A percentile compares a stretch with the other conserved stretches of the same genome.
phyloP scores from a whole-genome alignment of 2,113 vertebrate genomes.

The Hyla sarda region DNA sequence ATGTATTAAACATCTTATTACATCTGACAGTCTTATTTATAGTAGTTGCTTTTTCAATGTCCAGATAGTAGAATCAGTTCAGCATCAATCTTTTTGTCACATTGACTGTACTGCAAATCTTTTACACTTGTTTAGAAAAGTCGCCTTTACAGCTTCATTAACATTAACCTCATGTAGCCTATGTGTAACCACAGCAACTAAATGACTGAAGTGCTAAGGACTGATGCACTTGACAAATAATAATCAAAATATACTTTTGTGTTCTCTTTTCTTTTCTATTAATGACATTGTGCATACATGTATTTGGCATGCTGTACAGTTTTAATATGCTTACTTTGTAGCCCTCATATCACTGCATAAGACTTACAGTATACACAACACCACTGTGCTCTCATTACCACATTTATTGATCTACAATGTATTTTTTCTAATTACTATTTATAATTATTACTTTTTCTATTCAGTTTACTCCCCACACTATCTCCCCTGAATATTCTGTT shows the following conservation, averaged over 20 bases:
- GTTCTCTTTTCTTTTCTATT: background rate
- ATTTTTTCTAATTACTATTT: too few relatives aligned
- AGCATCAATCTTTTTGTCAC: slow-evolving; percentile 22
- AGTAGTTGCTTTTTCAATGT: background rate
- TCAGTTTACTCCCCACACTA: too few relatives aligned
- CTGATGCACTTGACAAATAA: background rate
- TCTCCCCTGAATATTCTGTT: too few relatives aligned
- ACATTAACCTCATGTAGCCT: background rate
- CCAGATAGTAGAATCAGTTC: background rate
- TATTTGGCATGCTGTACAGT: background rate
- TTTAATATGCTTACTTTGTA: too few relatives aligned
- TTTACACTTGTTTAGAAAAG: background rate
- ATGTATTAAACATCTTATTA: slow-evolving; percentile 34
- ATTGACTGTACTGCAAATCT: background rate
- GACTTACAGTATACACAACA: too few relatives aligned
- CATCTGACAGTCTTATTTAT: slow-evolving; percentile 33
- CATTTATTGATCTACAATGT: too few relatives aligned
- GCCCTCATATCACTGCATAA: too few relatives aligned
- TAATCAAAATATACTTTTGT: background rate
- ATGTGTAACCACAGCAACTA: background rate
- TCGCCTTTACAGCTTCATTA: background rate
- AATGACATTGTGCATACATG: background rate
- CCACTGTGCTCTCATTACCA: too few relatives aligned
- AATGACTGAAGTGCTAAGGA: background rate
- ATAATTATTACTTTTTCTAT: too few relatives aligned